Base-by-base conservation (phyloP, 2,888 invertebrate genomes). In the Eupithecia centaureata region DNA sequence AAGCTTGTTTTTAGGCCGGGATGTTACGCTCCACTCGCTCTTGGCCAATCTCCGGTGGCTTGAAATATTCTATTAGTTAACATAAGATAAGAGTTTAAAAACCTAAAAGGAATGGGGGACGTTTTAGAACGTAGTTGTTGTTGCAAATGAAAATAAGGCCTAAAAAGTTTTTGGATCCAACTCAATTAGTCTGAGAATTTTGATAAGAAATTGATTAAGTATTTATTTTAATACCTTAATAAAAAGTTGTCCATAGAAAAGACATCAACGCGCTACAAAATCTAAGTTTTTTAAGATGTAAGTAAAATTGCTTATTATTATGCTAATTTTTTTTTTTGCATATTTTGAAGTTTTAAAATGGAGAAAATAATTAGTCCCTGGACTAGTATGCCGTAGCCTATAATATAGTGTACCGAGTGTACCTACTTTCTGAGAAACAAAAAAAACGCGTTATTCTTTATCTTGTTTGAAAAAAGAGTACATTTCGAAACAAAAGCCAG, bases 1-100 rank as follows among this genome's bases (percentile, higher is more conserved):
- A 33, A 63, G n/a, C 32, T 18, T 51, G 60, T 65, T 62, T 57
- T 60, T 60, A 60, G 56, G 35, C 54, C 59, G 28, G 56, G 42
- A 38, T 25, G 47, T n/a, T 15, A 52, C 28, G 61, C 38, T 62
- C 54, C 61, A 61, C 51, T 56, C 32, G 42, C 38, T 57, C 27
- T 54, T 28, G 42, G 42, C 28, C 47, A 38, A 59, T 59, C 59
- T 59, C 38, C 38, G 59, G 58, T 58, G 25, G 30, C 28, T 56
- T n/a, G 47, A 22, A 47, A 47, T 47, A 47, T 47, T 47, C 10
- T 47, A 47, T 22, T 47, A 22, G 47, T 22, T 35, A n/a, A 42
- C 22, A 56, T 56, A 27, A 52, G 52, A 28, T 30, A 56, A 56
- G 54, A 28, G 54, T 30, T 56, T 56, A 10, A 47, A 22, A 12